Evolutionary conservation across 2,888 invertebrate species (phyloP), one percentile per base, ranked within the genome.

Genomic region (Anarsia innoxiella): DNA sequence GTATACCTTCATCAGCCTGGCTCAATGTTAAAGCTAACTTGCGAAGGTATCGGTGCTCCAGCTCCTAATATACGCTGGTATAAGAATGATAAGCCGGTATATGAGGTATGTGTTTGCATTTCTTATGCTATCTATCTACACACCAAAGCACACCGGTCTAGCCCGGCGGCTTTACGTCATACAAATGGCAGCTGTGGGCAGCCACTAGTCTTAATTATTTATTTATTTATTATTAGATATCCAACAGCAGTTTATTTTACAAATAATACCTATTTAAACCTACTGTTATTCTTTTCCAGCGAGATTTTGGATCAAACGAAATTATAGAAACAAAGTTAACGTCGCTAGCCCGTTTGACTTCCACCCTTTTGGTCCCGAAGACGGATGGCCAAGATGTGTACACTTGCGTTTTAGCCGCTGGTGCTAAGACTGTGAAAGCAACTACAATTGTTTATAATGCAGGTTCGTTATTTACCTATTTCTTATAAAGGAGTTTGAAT

Each of bases 41-140:
- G 97, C 66, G 92, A 93, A 51, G 92, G 91, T 0, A 86, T 90
- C 46, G 95, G 94, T 0, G 88, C 89, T 0, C 96, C 96, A n/a
- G 88, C 92, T 26, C 96, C 96, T 9, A 88, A 88, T 35, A 87
- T 96, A 40, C 90, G 91, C 59, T 96, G 96, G 96, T 86, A 92
- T 40, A 90, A 90, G 50, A 92, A 93, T 48, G 89, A 91, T 42
- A 83, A 86, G 28, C 88, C 89, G 0, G 71, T 90, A 29, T 89
- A 88, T 30, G 89, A 91, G 87, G 92, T 92, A 58, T 70, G 69
- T 19, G n/a, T n/a, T n/a, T n/a, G n/a, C n/a, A n/a, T n/a, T n/a
- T n/a, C n/a, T n/a, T n/a, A n/a, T n/a, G n/a, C n/a, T n/a, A n/a
- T n/a, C n/a, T n/a, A n/a, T n/a, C n/a, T n/a, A n/a, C n/a, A n/a